These are phyloP conservation scores for Amphiprion clarkii DNA, from an alignment of 2,797 vertebrate species.

Conservation along the genomic window DNA sequence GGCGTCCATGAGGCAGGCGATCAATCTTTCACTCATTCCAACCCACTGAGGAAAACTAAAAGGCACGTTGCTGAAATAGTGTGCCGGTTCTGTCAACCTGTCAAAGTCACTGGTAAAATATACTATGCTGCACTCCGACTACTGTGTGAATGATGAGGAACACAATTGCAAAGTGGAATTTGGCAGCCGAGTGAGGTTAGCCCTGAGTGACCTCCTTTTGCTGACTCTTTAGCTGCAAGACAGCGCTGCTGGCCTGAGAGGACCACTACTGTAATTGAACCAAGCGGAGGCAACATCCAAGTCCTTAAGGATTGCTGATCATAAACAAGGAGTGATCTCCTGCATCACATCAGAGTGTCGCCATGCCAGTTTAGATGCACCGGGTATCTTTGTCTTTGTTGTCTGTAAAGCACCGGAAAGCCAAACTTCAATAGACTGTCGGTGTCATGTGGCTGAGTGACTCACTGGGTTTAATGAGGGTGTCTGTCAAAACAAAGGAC, in stretches of 20 bases:
- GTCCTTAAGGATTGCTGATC: constrained; percentile 17
- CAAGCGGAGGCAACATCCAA: constrained; percentile 3
- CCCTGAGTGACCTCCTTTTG: constrained; percentile 41
- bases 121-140: constrained; percentile 47
- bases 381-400: constrained; percentile 24
- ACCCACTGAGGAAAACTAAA: constrained; percentile 56
- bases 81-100: constrained; percentile 50
- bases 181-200: constrained; percentile 52
- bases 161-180: constrained; percentile 65
- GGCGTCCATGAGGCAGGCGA: constrained; percentile 47
- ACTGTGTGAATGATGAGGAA: constrained; percentile 69
- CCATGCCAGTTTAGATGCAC: neutral
- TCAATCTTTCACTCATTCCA: constrained; percentile 56
- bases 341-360: constrained; percentile 6
- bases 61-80: constrained; percentile 56
- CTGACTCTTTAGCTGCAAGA: constrained; percentile 23
- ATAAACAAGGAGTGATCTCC: constrained; percentile 12
- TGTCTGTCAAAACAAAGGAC: constrained; percentile 47
- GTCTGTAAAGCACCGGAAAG: constrained; percentile 27
- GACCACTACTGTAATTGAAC: constrained; percentile 35
- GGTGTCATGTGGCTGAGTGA: constrained; percentile 39
- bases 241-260: constrained; percentile 1
- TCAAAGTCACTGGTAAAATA: constrained; percentile 52
- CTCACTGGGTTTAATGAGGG: constrained; percentile 57
- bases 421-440: constrained; percentile 36